phyloP scores from a whole-genome alignment of 2,797 vertebrate genomes.

The Platalea minor region DNA sequence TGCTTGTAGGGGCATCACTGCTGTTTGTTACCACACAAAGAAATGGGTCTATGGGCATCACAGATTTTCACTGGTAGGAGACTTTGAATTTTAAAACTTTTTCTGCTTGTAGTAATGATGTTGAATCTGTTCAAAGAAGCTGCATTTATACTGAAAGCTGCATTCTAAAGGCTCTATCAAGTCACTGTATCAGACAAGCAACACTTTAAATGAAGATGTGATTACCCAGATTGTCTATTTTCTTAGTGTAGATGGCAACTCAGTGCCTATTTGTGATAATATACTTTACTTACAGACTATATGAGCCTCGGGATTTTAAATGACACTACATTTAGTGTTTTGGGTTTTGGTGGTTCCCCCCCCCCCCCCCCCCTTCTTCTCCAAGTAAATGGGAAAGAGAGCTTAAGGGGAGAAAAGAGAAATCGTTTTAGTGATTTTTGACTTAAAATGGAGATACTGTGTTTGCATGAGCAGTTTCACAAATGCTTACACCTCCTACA shows the following conservation, averaged over 20 bases:
- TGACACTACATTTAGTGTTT: neutral
- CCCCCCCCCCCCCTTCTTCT: neutral
- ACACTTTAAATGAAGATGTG: neutral
- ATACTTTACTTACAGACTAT: neutral
- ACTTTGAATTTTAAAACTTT: neutral
- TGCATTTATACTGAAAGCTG: neutral
- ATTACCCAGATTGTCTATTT: neutral
- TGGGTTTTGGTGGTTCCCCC: neutral
- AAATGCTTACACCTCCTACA: neutral
- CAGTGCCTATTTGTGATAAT: neutral
- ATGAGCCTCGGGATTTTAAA: neutral
- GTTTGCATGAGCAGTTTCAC: neutral
- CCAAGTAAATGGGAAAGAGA: neutral
- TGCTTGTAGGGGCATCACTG: neutral
- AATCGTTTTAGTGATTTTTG: neutral
- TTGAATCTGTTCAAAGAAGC: neutral
- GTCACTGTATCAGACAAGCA: neutral
- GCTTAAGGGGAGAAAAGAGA: neutral
- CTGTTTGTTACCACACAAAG: neutral
- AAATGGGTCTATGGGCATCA: neutral
- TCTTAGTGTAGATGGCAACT: neutral
- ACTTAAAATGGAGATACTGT: neutral
- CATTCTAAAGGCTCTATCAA: neutral
- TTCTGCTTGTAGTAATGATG: neutral
- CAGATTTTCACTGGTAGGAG: neutral